Evolutionary conservation across 2,888 invertebrate species (phyloP), one percentile per base, ranked within the genome.

Genomic region (Molorchus minor): DNA sequence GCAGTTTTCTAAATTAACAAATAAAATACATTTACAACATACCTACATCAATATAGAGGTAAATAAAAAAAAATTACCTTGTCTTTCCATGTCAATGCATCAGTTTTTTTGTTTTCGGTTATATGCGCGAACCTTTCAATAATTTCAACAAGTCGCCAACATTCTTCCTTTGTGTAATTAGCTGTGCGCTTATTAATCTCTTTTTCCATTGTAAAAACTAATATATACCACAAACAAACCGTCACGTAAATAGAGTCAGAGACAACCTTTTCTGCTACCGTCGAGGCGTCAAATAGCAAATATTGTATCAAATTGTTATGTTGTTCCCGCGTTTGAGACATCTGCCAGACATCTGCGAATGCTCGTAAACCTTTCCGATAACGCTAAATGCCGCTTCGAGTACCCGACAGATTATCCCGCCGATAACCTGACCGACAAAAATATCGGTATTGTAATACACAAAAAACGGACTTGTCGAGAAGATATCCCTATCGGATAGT

Each of bases 151-250:
- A 40, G 40, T 40, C 40, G 40, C 40, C 40, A 40, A 40, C 40
- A 40, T 40, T 40, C 40, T 40, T 40, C 40, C 40, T 40, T 40
- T 19, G 40, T 40, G 17, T 40, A 40, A 40, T 40, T 40, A 40
- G 40, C 40, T 40, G 40, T 40, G 40, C 40, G 40, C 40, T 40
- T 40, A 4, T 20, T 43, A 20, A 17, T 20, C 17, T 43, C 1
- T 8, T 20, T 10, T 21, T 43, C 41, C 41, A 41, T 41, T 41
- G 17, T 20, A 19, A 19, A 41, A n/a, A n/a, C n/a, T n/a, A n/a
- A n/a, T n/a, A 17, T 7, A 19, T 41, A 25, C 25, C 25, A 25
- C 25, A 5, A 8, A 8, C 25, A 25, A 25, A 25, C 25, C 8
- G 25, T 25, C 8, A 25, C n/a, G n/a, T n/a, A n/a, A n/a, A n/a